Percentiles rank a stretch among this genome's conserved stretches.
These are phyloP conservation scores for Leptopilina clavipes DNA, from an alignment of 1,140 invertebrate genomes.

Conservation along the genomic window DNA sequence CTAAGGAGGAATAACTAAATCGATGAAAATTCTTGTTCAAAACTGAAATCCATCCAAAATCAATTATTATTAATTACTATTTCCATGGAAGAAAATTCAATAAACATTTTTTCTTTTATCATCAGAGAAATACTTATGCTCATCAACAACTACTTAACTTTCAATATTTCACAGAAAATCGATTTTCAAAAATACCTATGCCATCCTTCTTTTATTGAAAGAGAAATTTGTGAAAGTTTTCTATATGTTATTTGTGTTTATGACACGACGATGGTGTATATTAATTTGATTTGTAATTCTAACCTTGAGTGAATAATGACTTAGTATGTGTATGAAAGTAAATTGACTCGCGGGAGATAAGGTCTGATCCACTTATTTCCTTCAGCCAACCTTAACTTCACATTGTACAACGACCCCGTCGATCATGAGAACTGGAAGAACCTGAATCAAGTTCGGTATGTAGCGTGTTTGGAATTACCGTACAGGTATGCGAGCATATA, in stretches of 20 bases:
- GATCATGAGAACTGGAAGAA: conserved; percentile 33
- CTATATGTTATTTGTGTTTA: neutral
- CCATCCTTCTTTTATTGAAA: conserved; percentile 13
- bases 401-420: conserved; percentile 25
- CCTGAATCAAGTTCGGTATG: conserved; percentile 32
- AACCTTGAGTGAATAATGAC: neutral
- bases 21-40: too few relatives aligned
- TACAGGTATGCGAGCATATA: conserved; percentile 11
- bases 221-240: conserved; percentile 14
- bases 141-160: too few relatives aligned
- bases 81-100: too few relatives aligned
- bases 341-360: conserved; percentile 9
- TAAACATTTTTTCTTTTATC: too few relatives aligned
- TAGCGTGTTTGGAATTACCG: conserved; percentile 12
- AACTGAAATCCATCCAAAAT: too few relatives aligned
- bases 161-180: too few relatives aligned
- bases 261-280: neutral
- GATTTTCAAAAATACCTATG: too few relatives aligned
- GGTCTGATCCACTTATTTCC: conserved; percentile 1
- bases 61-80: too few relatives aligned
- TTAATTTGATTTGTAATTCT: conserved; percentile 1
- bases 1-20: too few relatives aligned
- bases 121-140: too few relatives aligned
- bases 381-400: conserved; percentile 7
- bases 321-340: conserved; percentile 26